phyloP scores from a whole-genome alignment of 2,888 invertebrate genomes.

The Pediacus dermestoides region DNA sequence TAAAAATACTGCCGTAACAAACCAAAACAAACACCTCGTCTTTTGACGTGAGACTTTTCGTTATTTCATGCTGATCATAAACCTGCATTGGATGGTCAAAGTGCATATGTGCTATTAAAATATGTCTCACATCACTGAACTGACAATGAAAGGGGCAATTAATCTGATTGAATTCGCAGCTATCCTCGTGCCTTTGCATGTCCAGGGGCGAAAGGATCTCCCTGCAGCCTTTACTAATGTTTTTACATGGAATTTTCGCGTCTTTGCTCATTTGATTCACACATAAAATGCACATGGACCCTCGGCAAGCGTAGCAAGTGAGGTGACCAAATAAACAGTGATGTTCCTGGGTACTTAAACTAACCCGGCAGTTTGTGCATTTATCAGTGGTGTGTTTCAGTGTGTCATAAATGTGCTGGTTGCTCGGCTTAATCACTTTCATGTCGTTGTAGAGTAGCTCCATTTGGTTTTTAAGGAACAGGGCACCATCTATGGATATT shows the following conservation, averaged over 20 bases:
- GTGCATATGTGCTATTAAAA: slow-evolving; percentile 29
- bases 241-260: slow-evolving; percentile 32
- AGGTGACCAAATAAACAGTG: slow-evolving; percentile 33
- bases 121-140: slow-evolving; percentile 19
- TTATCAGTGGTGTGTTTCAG: slow-evolving; percentile 9
- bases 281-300: slow-evolving; percentile 32
- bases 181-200: slow-evolving; percentile 30
- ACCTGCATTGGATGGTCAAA: slow-evolving; percentile 27
- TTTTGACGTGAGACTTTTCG: slow-evolving; percentile 23
- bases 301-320: slow-evolving; percentile 32
- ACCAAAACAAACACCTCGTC: slow-evolving; percentile 33
- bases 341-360: slow-evolving; percentile 19
- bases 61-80: slow-evolving; percentile 23
- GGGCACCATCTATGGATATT: slow-evolving; percentile 22
- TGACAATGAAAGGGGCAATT: slow-evolving; percentile 33
- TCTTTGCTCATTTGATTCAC: slow-evolving; percentile 26
- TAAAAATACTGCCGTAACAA: slow-evolving; percentile 34
- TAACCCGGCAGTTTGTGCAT: slow-evolving; percentile 26
- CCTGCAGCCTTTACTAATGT: slow-evolving; percentile 33
- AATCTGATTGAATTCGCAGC: slow-evolving; percentile 34
- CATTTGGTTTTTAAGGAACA: slow-evolving; percentile 18
- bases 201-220: slow-evolving; percentile 24
- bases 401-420: slow-evolving; percentile 24
- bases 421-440: slow-evolving; percentile 10
- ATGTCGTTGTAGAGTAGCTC: slow-evolving; percentile 23